Base-by-base conservation (phyloP, 1,140 invertebrate genomes). In the Pseudomyrmex concolor region DNA sequence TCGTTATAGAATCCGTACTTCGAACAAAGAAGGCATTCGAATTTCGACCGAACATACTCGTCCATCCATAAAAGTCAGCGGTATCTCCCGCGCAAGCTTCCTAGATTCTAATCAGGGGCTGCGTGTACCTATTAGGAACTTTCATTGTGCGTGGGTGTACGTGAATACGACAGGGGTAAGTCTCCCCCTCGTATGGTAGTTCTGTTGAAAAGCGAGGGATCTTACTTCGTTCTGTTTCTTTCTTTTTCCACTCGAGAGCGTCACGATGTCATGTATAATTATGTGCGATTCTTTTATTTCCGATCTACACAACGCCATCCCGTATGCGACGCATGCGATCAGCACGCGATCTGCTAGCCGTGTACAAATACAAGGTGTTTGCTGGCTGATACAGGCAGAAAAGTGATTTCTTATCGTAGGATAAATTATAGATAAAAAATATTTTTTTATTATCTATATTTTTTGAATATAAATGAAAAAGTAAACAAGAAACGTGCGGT, bases 61-160 rank as follows among this genome's bases (percentile, higher is more conserved):
- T 54, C 59, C 55, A 76, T 59, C 73, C 48, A 72, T 80, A 85
- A 83, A 88, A 88, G 86, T 85, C 86, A 71, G 68, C 17, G 82
- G 48, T 59, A 72, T 89, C 76, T 84, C 73, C 83, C 88, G 84
- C 71, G 73, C 71, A 80, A 74, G 70, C 82, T 78, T 92, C 90
- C 84, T 88, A 91, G 86, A 85, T 90, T 93, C 91, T 93, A 94
- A 94, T 94, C 93, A 94, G 91, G 89, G 92, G 86, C 92, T 92
- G 91, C 92, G 90, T 94, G 90, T 93, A 93, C 89, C 92, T 92
- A 94, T 93, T 93, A 93, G 90, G 90, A 90, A 84, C 88, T 86
- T 70, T 93, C 88, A 94, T 94, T 93, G 92, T 93, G 91, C 91
- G 93, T 93, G 92, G 92, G 93, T 93, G 93, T 92, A 91, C 67